Base-by-base conservation (phyloP, 2,113 vertebrate species). In the Gambusia holbrooki region DNA sequence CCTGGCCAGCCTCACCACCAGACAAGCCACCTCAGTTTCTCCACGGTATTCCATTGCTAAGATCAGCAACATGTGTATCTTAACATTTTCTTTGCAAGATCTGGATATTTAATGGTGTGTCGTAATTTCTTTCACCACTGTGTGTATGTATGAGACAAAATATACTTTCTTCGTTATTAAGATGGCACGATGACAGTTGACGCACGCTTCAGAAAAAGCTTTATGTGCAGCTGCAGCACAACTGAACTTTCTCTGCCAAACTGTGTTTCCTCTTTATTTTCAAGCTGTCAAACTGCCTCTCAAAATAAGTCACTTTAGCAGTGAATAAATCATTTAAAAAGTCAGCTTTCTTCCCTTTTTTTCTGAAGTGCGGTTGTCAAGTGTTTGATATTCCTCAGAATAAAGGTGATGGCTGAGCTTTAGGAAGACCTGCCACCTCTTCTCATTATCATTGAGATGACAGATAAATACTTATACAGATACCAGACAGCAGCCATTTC, bases 371-470 rank as follows among this genome's bases (percentile, higher is more conserved):
- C 58, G 48, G 45, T 58, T 81, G 67, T 73, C 77, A 77, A 32
- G 48, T 62, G 32, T 74, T 64, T 3, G 62, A 68, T 72, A 78
- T 72, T 75, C 76, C 87, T 81, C 40, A 83, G 71, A 86, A 73
- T 64, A 69, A 81, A 76, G 32, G 67, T 78, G 88, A 85, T 71
- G 81, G 88, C 84, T 71, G 74, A 54, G 83, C 77, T 74, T 71
- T 45, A 79, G 68, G 45, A 45, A 75, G 69, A 81, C 72, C 73
- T 77, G 70, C 76, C 84, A 76, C 37, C 54, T 22, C 28, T 28
- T 73, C 66, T 86, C 67, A 71, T 74, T 28, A 77, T 84, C 72
- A 70, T 54, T 62, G 14, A 69, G 76, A 90, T 73, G 64, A 37
- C 72, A 73, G 30, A 69, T 66, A 27, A 77, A 77, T 66, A 78